Evolutionary conservation across 2,888 invertebrate species (phyloP).

Genomic region (Lasioglossum figueresi): DNA sequence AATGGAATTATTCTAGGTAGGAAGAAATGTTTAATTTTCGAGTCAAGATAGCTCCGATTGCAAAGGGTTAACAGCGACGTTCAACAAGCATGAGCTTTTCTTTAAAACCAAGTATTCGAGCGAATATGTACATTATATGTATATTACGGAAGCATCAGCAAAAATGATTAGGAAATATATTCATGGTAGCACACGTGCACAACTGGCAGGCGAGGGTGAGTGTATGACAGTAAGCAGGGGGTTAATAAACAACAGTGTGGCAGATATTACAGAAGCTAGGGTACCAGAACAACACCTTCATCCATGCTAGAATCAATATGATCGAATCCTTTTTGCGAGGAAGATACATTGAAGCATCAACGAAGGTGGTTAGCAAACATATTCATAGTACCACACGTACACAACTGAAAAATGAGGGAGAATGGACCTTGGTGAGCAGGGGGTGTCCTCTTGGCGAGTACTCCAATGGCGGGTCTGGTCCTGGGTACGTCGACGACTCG

Average conservation of each 20-base stretch:
- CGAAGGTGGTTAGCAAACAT: not conserved
- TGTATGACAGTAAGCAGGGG: slow-evolving; percentile 86
- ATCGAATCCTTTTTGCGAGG: not conserved
- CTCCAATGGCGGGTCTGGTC: slow-evolving; percentile 85
- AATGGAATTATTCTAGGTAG: no score
- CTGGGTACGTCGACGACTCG: slow-evolving; percentile 85
- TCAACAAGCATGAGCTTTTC: no score
- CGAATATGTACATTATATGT: no score
- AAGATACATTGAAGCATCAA: not conserved
- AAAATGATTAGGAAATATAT: not conserved
- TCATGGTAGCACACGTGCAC: slow-evolving; percentile 84
- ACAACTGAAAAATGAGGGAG: slow-evolving; percentile 88
- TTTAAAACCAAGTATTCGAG: no score
- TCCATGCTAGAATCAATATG: slow-evolving; percentile 2
- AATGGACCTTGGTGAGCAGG: slow-evolving; percentile 87
- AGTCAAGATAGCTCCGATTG: no score
- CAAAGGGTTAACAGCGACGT: no score
- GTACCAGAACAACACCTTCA: not conserved
- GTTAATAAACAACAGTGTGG: no score
- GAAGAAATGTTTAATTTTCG: no score
- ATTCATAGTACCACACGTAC: slow-evolving; percentile 83
- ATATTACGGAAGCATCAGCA: no score
- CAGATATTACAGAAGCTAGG: not conserved
- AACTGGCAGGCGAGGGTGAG: slow-evolving; percentile 89
- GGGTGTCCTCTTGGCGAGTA: slow-evolving; percentile 85